Evolutionary conservation across 2,888 invertebrate genomes (phyloP).

Genomic region (Craniophora ligustri): DNA sequence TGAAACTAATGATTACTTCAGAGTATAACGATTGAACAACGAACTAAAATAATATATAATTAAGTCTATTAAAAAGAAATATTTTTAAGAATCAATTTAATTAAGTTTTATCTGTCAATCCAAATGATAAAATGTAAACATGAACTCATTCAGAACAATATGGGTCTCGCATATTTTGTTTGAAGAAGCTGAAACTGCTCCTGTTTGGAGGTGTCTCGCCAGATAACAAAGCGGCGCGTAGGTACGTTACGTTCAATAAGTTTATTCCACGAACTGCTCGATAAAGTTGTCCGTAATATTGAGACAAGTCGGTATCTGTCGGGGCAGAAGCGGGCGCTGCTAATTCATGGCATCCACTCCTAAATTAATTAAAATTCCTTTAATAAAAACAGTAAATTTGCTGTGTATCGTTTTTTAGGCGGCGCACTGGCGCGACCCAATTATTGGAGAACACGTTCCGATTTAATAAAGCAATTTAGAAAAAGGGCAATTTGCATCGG

Average conservation of each 20-base stretch:
- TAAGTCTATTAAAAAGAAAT: too few relatives aligned
- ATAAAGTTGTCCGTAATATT: conserved; percentile 41
- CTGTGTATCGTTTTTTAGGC: conserved; percentile 57
- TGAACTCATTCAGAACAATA: neutral
- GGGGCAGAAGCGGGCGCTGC: conserved; percentile 25
- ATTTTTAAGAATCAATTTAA: too few relatives aligned
- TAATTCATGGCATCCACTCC: conserved; percentile 56
- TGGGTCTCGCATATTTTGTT: neutral
- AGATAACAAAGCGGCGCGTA: conserved; percentile 9
- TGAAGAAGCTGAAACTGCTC: too few relatives aligned
- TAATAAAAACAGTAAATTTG: conserved; percentile 70
- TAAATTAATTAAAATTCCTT: conserved; percentile 70
- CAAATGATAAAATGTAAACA: neutral
- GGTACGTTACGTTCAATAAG: conserved; percentile 27
- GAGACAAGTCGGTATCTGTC: conserved; percentile 37
- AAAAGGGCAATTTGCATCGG: conserved; percentile 82
- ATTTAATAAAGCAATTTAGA: conserved; percentile 86
- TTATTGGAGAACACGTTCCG: conserved; percentile 83
- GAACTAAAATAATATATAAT: too few relatives aligned
- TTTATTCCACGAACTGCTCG: conserved; percentile 30
- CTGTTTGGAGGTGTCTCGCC: too few relatives aligned
- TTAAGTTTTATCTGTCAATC: neutral
- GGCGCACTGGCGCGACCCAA: conserved; percentile 58
- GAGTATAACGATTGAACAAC: too few relatives aligned
- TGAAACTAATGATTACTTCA: too few relatives aligned